Base-by-base conservation (phyloP, 2,113 vertebrate genomes). In the Sapayoa aenigma region DNA sequence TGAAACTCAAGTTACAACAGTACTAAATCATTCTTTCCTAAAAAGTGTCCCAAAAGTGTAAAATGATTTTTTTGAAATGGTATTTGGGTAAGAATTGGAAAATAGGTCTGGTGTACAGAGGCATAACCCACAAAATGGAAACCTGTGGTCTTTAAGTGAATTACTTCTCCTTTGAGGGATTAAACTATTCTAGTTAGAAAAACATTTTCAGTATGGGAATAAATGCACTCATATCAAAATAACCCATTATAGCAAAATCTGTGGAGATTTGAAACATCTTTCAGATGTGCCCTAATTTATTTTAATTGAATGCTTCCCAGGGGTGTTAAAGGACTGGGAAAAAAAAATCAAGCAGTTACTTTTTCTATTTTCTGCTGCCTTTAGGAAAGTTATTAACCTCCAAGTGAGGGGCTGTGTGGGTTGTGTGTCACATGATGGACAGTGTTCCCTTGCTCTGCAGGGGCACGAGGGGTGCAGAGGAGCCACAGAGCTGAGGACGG, bases 291-390 rank as follows among this genome's bases (percentile, higher is more conserved):
- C 89, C 93, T 96, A 78, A 91, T 96, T 97, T 76, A 69, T 79
- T 96, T 96, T 97, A 97, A 97, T 97, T 96, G 93, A 93, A 49
- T 25, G 30, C 74, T 93, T 96, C 94, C 91, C 91, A n/a, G 52
- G 96, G 62, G 96, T 81, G n/a, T 77, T 86, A 21, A 60, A 78
- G 74, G 56, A 42, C 69, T 90, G 79, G 86, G 2, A 1, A 3
- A 37, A 25, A 28, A 82, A 82, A 76, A 52, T 33, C 23, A 4
- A 89, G 76, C 63, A 41, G 93, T 42, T 55, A 20, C n/a, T 93
- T 83, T 47, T 76, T 91, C 81, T 71, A 14, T 68, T 47, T 85
- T 89, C 33, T 79, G 8, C 62, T 55, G 3, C 76, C 92, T 81
- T 89, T 31, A 89, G 77, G 94, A 73, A 92, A 74, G 77, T 95